These are phyloP conservation scores for Plutomurus gul DNA, from an alignment of 1,140 invertebrate species.

Conservation along the genomic window DNA sequence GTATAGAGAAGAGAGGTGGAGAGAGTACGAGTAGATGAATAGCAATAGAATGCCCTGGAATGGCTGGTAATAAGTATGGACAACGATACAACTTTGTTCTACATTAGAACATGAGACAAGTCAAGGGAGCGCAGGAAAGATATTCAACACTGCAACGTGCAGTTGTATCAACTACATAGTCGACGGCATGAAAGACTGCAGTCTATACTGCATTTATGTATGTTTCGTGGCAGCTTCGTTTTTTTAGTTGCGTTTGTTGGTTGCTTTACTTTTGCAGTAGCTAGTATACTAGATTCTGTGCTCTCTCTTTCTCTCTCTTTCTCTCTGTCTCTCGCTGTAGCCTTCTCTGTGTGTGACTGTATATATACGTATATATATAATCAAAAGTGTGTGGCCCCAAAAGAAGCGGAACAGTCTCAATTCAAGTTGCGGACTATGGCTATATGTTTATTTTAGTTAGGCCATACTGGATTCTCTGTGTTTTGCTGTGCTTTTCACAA, in stretches of 20 bases:
- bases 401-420: too few relatives aligned
- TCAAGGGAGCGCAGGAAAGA: not conserved
- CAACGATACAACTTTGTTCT: not conserved
- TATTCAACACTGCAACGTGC: slow-evolving; percentile 5
- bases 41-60: too few relatives aligned
- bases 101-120: not conserved
- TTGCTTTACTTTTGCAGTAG: not conserved
- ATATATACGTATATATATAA: too few relatives aligned
- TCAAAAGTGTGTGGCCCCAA: too few relatives aligned
- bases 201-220: slow-evolving; percentile 20
- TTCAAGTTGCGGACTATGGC: slow-evolving; percentile 7
- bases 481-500: too few relatives aligned
- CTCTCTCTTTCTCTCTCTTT: not conserved
- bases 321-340: not conserved
- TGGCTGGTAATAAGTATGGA: too few relatives aligned
- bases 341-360: too few relatives aligned
- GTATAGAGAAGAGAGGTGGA: too few relatives aligned
- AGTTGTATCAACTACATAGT: not conserved
- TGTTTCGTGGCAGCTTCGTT: not conserved
- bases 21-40: too few relatives aligned
- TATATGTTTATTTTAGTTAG: too few relatives aligned
- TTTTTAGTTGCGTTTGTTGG: not conserved
- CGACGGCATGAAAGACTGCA: not conserved
- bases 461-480: not conserved
- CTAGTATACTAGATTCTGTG: too few relatives aligned